These are phyloP conservation scores for Aphelinus certus DNA, from an alignment of 1,140 invertebrate genomes.

Conservation along the genomic window DNA sequence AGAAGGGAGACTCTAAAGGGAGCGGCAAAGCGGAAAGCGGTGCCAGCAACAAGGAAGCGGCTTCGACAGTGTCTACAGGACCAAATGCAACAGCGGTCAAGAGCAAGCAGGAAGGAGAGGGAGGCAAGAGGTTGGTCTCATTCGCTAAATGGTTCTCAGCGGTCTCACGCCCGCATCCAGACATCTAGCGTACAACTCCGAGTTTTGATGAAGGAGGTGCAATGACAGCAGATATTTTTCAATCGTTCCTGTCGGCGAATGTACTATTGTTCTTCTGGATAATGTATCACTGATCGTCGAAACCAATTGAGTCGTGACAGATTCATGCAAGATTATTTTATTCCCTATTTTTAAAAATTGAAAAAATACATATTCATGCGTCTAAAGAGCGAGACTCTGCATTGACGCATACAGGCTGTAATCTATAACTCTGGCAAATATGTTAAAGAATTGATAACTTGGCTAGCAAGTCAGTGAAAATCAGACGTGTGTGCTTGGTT, in stretches of 20 bases:
- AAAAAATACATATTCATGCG: conserved; percentile 30
- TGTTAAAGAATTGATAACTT: conserved; percentile 63
- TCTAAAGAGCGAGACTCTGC: conserved; percentile 32
- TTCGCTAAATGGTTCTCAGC: conserved; percentile 61
- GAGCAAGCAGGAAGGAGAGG: conserved; percentile 63
- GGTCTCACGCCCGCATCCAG: conserved; percentile 42
- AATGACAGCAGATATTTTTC: conserved; percentile 36
- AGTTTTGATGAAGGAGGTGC: conserved; percentile 7
- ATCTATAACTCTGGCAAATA: conserved; percentile 64
- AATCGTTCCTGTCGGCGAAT: conserved; percentile 33
- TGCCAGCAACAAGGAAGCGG: conserved; percentile 57
- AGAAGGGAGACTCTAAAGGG: conserved; percentile 63
- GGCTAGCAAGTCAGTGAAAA: conserved; percentile 59
- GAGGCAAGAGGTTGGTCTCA: conserved; percentile 68
- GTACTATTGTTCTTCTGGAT: conserved; percentile 26
- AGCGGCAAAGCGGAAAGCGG: conserved; percentile 60
- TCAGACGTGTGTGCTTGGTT: conserved; percentile 16
- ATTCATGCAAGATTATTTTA: conserved; percentile 62
- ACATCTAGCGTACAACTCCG: conserved; percentile 40
- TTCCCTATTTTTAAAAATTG: conserved; percentile 55
- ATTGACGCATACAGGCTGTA: conserved; percentile 50
- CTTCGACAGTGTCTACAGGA: conserved; percentile 40
- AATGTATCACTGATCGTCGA: conserved; percentile 31
- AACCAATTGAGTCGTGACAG: conserved; percentile 18
- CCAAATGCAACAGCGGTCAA: conserved; percentile 57